These are phyloP conservation scores for Rutilus rutilus DNA, from an alignment of 2,113 vertebrate species.

Conservation along the genomic window DNA sequence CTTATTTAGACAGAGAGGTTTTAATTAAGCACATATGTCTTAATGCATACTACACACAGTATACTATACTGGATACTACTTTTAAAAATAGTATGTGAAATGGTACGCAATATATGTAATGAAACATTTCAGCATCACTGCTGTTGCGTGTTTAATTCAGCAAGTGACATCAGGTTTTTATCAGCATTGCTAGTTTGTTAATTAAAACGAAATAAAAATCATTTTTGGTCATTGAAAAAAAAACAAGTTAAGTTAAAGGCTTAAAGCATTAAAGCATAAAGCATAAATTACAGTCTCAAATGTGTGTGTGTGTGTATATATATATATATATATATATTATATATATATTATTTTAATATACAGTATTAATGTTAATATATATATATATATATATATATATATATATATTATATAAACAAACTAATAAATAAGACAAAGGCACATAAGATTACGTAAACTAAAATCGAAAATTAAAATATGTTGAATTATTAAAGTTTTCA, in stretches of 20 bases:
- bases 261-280: too few relatives aligned
- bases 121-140: neutral
- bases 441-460: neutral
- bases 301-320: too few relatives aligned
- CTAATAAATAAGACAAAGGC: neutral
- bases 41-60: neutral
- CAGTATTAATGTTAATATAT: too few relatives aligned
- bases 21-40: neutral
- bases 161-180: neutral
- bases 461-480: neutral
- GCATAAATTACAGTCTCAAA: too few relatives aligned
- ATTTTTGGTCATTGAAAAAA: too few relatives aligned
- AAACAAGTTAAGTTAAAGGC: too few relatives aligned
- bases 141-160: neutral
- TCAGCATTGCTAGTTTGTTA: neutral
- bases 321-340: too few relatives aligned
- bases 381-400: too few relatives aligned
- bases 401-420: too few relatives aligned
- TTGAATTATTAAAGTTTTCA: neutral
- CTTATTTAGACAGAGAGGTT: conserved; percentile 53
- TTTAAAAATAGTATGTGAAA: neutral
- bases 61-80: neutral
- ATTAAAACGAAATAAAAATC: too few relatives aligned
- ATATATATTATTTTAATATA: too few relatives aligned
- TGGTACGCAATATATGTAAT: neutral